These are phyloP conservation scores for Eilema caniola DNA, from an alignment of 2,888 invertebrate species.

Conservation along the genomic window DNA sequence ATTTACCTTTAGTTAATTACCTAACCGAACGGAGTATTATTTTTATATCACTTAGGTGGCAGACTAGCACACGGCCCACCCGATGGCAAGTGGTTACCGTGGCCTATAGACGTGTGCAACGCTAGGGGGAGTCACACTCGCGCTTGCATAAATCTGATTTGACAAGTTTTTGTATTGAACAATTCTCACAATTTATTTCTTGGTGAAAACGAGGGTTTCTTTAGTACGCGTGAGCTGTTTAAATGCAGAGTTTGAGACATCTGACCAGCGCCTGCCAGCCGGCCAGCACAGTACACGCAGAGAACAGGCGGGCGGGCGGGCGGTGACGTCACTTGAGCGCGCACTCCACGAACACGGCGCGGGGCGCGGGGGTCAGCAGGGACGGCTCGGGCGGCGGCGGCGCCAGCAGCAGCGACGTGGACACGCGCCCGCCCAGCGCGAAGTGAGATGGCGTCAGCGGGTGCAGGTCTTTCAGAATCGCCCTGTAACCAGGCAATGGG, in stretches of 20 bases:
- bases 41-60: too few species aligned
- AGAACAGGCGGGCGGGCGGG: background rate
- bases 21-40: too few species aligned
- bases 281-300: background rate
- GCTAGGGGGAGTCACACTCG: too few species aligned
- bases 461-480: slow-evolving; percentile 86
- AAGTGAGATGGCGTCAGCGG: slow-evolving; percentile 87
- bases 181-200: too few species aligned
- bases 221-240: background rate
- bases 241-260: background rate
- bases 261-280: background rate
- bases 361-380: slow-evolving; percentile 33
- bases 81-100: too few species aligned
- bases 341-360: slow-evolving; percentile 77
- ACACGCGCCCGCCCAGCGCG: slow-evolving; percentile 52
- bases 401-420: slow-evolving; percentile 16
- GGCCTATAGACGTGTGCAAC: too few species aligned
- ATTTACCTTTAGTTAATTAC: too few species aligned
- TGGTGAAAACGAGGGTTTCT: too few species aligned
- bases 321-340: slow-evolving; percentile 78
- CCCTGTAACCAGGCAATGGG: slow-evolving; percentile 64
- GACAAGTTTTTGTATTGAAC: too few species aligned
- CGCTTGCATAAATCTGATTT: too few species aligned
- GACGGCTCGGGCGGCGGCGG: slow-evolving; percentile 24
- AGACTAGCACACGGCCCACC: too few species aligned